Conservation (phyloP, 2,888 invertebrate genomes). For the Plebejus argus region DNA sequence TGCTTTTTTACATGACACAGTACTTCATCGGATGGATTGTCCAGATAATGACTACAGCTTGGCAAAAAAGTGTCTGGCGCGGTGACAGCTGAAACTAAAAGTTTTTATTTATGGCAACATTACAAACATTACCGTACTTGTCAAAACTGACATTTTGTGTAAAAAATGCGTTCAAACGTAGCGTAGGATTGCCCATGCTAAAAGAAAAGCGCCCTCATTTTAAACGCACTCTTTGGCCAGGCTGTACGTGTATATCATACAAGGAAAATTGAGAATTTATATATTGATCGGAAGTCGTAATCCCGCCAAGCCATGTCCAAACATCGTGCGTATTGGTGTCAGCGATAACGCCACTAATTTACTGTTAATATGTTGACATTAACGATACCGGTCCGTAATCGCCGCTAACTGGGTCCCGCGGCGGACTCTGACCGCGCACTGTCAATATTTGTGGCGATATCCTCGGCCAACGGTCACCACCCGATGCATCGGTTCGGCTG, state of each 20-base stretch:
- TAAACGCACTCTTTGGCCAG: too few species aligned
- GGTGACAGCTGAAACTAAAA: too few species aligned
- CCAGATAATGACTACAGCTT: too few species aligned
- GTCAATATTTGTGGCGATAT: conserved; percentile 29
- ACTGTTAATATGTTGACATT: conserved; percentile 36
- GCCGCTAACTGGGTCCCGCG: conserved; percentile 21
- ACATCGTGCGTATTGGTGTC: conserved; percentile 27
- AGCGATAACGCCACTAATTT: conserved; percentile 23
- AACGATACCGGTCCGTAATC: conserved; percentile 32
- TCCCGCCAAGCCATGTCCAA: conserved; percentile 18
- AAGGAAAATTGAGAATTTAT: neutral
- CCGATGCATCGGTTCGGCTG: neutral
- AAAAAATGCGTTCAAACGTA: too few species aligned
- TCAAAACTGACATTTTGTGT: too few species aligned
- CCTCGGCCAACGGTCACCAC: neutral
- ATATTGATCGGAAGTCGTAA: conserved; percentile 5
- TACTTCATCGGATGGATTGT: neutral
- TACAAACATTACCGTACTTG: too few species aligned
- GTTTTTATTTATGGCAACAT: too few species aligned
- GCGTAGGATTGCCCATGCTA: too few species aligned
- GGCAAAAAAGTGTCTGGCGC: too few species aligned
- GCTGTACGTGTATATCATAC: too few species aligned
- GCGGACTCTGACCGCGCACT: conserved; percentile 27
- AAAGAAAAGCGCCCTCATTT: too few species aligned
- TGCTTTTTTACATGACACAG: too few species aligned